phyloP scores from a whole-genome alignment of 2,888 invertebrate genomes.

The Leuctra nigra region DNA sequence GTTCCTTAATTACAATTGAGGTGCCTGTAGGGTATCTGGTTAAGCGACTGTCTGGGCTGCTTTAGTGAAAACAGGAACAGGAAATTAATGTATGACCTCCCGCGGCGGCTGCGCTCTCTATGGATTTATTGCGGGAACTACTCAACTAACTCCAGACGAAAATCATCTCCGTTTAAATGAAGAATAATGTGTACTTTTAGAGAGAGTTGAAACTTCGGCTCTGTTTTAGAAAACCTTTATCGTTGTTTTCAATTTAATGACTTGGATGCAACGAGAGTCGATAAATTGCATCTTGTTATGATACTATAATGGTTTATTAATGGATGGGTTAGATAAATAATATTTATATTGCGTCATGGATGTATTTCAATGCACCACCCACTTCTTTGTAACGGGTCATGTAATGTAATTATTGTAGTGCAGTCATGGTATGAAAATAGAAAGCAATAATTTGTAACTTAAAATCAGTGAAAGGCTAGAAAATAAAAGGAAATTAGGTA shows the following conservation, averaged over 20 bases:
- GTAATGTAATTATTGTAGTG: no score
- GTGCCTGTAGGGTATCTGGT: neutral
- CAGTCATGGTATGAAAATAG: no score
- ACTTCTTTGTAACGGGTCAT: no score
- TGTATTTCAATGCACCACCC: neutral
- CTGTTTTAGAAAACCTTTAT: neutral
- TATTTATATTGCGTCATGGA: neutral
- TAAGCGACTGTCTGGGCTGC: neutral
- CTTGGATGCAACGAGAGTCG: neutral
- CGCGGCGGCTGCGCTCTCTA: neutral
- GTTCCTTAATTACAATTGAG: constrained; percentile 6
- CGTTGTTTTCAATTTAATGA: constrained; percentile 7
- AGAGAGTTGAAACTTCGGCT: neutral
- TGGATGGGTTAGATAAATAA: constrained; percentile 4
- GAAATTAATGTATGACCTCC: constrained; percentile 11
- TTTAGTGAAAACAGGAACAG: neutral
- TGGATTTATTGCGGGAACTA: constrained; percentile 5
- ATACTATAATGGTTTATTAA: neutral
- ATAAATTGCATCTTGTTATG: neutral
- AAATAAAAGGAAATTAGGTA: no score
- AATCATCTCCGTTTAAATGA: neutral
- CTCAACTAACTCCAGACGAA: neutral
- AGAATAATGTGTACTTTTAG: constrained; percentile 11
- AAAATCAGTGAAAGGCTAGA: no score
- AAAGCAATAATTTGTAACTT: no score